phyloP scores from a whole-genome alignment of 2,797 vertebrate genomes.

The Enteromius thamalakanensis region DNA sequence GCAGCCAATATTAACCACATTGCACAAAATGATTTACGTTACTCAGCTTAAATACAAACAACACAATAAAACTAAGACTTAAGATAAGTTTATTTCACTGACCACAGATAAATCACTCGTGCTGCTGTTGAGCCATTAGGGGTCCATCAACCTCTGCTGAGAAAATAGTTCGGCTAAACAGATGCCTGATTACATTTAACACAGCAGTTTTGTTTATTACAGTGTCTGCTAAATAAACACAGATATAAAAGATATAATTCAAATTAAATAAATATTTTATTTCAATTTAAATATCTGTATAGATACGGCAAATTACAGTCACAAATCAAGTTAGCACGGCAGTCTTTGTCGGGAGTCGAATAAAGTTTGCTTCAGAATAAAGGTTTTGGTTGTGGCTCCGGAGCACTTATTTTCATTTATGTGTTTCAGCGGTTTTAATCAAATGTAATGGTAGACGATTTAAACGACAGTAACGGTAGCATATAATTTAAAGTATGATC shows the following conservation, averaged over 20 bases:
- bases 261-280: no score
- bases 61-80: neutral
- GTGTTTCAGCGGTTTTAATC: neutral
- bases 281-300: neutral
- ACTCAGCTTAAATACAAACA: neutral
- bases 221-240: neutral
- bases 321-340: neutral
- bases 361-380: neutral
- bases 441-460: no score
- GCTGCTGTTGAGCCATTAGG: neutral
- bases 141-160: conserved; percentile 12
- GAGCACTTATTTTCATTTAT: neutral
- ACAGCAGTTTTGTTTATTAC: neutral
- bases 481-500: neutral
- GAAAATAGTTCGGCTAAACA: neutral
- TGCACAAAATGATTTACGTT: neutral
- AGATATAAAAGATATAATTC: neutral
- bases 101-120: conserved; percentile 13
- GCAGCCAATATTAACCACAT: neutral
- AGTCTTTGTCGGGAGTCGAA: neutral
- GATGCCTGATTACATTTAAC: conserved; percentile 26
- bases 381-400: neutral
- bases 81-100: conserved; percentile 17
- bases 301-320: neutral
- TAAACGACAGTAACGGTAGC: neutral